Evolutionary conservation across 2,113 vertebrate species (phyloP).

Genomic region (Protomyctophum bolini): DNA sequence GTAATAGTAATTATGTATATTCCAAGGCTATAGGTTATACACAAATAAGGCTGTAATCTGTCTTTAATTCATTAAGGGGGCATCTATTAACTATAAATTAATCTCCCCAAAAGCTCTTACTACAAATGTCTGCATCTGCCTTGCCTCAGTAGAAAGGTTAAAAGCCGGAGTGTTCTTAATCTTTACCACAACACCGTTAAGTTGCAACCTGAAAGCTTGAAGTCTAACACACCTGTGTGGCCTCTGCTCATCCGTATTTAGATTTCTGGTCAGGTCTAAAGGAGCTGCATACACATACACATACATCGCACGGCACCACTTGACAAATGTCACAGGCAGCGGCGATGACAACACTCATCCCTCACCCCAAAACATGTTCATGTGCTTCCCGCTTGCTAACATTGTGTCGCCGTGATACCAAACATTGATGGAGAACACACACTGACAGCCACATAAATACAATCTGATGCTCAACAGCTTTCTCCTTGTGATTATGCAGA

Average conservation of each 20-base stretch:
- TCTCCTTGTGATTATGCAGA: constrained; percentile 57
- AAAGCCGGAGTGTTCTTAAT: not conserved
- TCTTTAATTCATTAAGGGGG: constrained; percentile 43
- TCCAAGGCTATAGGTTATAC: constrained; percentile 24
- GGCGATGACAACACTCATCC: constrained; percentile 50
- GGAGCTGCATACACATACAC: not conserved
- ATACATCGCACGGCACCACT: constrained; percentile 29
- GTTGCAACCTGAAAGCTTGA: too few relatives aligned
- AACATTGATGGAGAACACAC: constrained; percentile 44
- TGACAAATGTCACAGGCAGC: constrained; percentile 47
- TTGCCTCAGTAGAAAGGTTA: constrained; percentile 4
- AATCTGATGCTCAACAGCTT: constrained; percentile 41
- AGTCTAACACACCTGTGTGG: not conserved
- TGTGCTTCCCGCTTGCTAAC: constrained; percentile 33
- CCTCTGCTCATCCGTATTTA: not conserved
- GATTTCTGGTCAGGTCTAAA: not conserved
- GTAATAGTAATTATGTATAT: constrained; percentile 35
- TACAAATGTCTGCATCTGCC: not conserved
- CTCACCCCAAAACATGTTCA: constrained; percentile 47
- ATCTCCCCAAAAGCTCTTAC: constrained; percentile 23
- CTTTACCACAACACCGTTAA: too few relatives aligned
- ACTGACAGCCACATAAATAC: constrained; percentile 49
- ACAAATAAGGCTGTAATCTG: constrained; percentile 41
- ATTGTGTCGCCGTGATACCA: constrained; percentile 50
- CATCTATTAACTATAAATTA: constrained; percentile 25